Evolutionary conservation across 2,797 vertebrate species (phyloP).

Genomic region (Tokudaia muenninki): DNA sequence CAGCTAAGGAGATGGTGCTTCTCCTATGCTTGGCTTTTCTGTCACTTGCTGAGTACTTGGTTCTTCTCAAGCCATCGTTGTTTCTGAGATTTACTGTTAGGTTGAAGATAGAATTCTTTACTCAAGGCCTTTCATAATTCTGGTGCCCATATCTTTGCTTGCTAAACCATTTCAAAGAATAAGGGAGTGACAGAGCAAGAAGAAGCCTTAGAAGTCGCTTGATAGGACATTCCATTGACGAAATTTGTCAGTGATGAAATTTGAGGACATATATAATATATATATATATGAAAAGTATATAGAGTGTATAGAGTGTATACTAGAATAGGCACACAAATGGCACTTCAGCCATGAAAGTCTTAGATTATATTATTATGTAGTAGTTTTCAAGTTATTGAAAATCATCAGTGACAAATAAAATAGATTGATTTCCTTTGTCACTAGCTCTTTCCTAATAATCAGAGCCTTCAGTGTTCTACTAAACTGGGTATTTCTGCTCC

Average conservation of each 20-base stretch:
- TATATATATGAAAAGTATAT: not conserved
- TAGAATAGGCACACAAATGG: not conserved
- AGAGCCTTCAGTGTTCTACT: not conserved
- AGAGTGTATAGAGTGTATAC: not conserved
- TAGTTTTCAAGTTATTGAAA: slow-evolving; percentile 14
- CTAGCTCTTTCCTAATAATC: not conserved
- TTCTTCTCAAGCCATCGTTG: not conserved
- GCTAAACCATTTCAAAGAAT: slow-evolving; percentile 3
- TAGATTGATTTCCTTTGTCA: not conserved
- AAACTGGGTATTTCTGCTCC: not conserved
- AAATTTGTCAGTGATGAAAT: not conserved
- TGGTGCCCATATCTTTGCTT: slow-evolving; percentile 9
- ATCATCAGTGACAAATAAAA: not conserved
- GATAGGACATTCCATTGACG: not conserved
- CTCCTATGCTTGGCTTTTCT: not conserved
- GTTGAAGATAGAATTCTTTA: not conserved
- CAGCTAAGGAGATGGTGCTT: not conserved
- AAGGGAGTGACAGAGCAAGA: not conserved
- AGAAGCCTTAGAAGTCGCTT: not conserved
- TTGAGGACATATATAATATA: not conserved
- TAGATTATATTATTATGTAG: not conserved
- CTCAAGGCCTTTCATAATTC: slow-evolving; percentile 4
- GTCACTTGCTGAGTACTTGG: not conserved
- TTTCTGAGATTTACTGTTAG: not conserved
- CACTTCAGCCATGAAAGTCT: not conserved